Percentiles rank a stretch among this genome's conserved stretches.
These are phyloP conservation scores for Alouatta palliata DNA, from an alignment of 2,113 vertebrate species.

Conservation along the genomic window DNA sequence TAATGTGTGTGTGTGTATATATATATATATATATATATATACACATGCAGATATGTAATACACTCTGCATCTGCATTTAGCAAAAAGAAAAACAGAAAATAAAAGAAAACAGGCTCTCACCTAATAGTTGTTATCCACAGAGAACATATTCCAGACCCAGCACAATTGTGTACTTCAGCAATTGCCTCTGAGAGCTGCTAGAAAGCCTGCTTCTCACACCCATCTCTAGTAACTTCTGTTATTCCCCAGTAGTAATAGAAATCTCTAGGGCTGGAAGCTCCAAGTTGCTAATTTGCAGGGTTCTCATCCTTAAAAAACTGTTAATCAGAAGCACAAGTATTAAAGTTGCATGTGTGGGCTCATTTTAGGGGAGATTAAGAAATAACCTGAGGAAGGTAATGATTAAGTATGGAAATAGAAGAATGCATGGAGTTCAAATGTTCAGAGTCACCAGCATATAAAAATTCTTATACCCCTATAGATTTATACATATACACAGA, in stretches of 20 bases:
- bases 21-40: background rate
- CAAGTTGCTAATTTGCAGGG: background rate
- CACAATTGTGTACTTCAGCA: background rate
- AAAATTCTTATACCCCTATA: background rate
- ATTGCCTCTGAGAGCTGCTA: background rate
- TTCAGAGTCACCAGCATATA: background rate
- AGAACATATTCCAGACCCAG: background rate
- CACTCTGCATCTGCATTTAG: background rate
- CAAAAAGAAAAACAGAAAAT: background rate
- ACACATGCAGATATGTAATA: background rate
- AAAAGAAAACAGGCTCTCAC: background rate
- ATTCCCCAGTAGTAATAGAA: background rate
- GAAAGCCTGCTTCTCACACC: background rate
- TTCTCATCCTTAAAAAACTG: background rate
- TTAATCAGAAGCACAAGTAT: background rate
- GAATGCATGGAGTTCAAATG: background rate
- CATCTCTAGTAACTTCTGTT: background rate
- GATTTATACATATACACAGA: background rate
- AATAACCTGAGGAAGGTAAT: background rate
- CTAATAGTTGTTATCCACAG: background rate
- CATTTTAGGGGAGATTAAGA: background rate
- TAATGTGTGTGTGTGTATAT: background rate
- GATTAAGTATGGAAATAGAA: background rate
- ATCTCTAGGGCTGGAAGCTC: background rate
- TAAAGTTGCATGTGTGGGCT: background rate